Evolutionary conservation across 2,113 vertebrate genomes (phyloP), one percentile per base, ranked within the genome.

Genomic region (Syngnathus typhle): DNA sequence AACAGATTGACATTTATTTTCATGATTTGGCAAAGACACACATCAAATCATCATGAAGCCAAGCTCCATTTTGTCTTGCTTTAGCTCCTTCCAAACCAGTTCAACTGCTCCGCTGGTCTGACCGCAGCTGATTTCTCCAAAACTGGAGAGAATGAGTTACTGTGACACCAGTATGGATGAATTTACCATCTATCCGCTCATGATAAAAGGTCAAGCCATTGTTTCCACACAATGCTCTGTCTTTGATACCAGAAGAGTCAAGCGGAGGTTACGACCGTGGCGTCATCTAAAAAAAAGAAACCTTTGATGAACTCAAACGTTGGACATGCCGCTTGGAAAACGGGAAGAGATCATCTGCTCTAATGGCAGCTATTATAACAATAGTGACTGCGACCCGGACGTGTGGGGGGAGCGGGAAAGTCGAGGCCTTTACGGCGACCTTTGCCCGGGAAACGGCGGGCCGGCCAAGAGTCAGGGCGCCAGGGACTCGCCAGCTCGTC

Each of bases 351-450:
- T 89, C 83, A 80, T 87, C 80, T 78, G 81, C 71, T 79, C 75
- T 85, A 83, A 88, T 86, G 77, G 86, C 77, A 69, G 81, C 75
- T 54, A 76, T 88, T 81, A 81, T 71, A 75, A 88, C 87, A 87
- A 89, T 78, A 71, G 83, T 5, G 56, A 61, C 51, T 49, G 62
- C 84, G 86, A 87, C 87, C 82, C 72, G 70, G 73, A 82, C 79
- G 76, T 37, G 37, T 43, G 61, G 75, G 69, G 60, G 69, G 60
- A 54, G 77, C 21, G 13, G 27, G 41, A 32, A 72, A 75, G 68
- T 64, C 64, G 9, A 71, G 70, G 63, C 82, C 65, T 75, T 62
- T 67, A 32, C 0, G 5, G 10, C 84, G 84, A 90, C 87, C 87
- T 83, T 65, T 80, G 79, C 80, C 64, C 76, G 56, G 68, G 74